Percentiles rank a stretch among this genome's conserved stretches.
phyloP scores from a whole-genome alignment of 2,888 invertebrate genomes.

The Cremastobaeus sp. region DNA sequence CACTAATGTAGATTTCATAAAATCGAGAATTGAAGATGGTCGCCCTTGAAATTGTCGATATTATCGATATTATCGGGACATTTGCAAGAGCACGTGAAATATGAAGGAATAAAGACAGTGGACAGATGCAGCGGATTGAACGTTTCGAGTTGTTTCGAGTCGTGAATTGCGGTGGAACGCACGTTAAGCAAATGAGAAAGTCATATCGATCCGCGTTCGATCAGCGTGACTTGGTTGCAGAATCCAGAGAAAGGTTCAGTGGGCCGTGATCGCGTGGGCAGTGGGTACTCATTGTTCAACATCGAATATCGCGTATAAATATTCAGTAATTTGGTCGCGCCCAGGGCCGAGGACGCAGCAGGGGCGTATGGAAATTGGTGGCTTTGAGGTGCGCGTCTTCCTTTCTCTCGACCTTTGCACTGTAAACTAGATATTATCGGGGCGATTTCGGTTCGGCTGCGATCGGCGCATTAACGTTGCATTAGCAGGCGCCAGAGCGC shows the following conservation, averaged over 20 bases:
- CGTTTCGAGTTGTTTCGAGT: neutral
- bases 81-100: no score
- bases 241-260: slow-evolving; percentile 22
- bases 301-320: slow-evolving; percentile 67
- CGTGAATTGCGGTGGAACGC: slow-evolving; percentile 20
- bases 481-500: neutral
- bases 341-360: slow-evolving; percentile 41
- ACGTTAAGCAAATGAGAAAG: no score
- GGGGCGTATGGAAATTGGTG: slow-evolving; percentile 65
- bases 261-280: slow-evolving; percentile 66
- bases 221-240: slow-evolving; percentile 14
- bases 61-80: no score
- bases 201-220: slow-evolving; percentile 21
- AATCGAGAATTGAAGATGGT: no score
- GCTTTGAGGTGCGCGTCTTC: slow-evolving; percentile 35
- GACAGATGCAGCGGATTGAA: no score
- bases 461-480: slow-evolving; percentile 18
- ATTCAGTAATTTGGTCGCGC: slow-evolving; percentile 65
- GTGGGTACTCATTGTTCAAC: slow-evolving; percentile 67
- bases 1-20: no score
- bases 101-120: no score
- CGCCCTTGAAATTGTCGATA: no score
- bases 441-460: neutral
- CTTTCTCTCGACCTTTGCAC: slow-evolving; percentile 24
- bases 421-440: slow-evolving; percentile 22